Base-by-base conservation (phyloP, 2,113 vertebrate species). In the Phrynosoma blainvillii region DNA sequence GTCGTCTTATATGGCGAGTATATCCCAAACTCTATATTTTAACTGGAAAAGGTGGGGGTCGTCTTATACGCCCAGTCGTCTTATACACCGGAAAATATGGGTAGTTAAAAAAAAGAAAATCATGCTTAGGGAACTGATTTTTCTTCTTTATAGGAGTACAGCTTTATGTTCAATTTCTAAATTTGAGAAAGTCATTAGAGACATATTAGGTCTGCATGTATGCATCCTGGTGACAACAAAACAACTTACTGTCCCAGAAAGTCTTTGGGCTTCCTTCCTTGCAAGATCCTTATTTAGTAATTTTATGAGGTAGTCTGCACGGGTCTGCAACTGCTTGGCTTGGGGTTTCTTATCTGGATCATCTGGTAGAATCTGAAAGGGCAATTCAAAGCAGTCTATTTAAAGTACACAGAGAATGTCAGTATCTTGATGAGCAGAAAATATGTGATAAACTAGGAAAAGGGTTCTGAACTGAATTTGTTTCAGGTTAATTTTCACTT, bases 251-350 rank as follows among this genome's bases (percentile, higher is more conserved):
- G 94, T 95, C 84, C 98, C 98, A 83, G 98, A 96, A 93, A 98
- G 98, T 87, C 98, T 98, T 95, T 98, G 98, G 75, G 98, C 98
- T 96, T 99, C 98, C 89, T 97, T 99, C 90, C 97, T 98, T 90
- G 98, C 98, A 93, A 99, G 96, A 92, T 99, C 99, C 95, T 98
- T 99, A 96, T 97, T 98, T 75, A 99, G 97, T 94, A 99, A 96
- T 96, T 99, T 99, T 96, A 99, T 99, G 98, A 99, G 98, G 98
- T 99, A 99, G 97, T 99, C 99, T 82, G 99, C 98, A 96, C 99
- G 97, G 25, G 99, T 99, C 96, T 99, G 99, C 65, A 99, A 96
- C 93, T 99, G 99, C 92, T 99, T 99, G 6, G 99, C 99, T 96
- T 99, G 99, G 71, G 99, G 99, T 91, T 99, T 99, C 95, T 99